Percentiles rank a stretch among this genome's conserved stretches.
phyloP scores from a whole-genome alignment of 2,113 vertebrate species.

The Peromyscus californicus region DNA sequence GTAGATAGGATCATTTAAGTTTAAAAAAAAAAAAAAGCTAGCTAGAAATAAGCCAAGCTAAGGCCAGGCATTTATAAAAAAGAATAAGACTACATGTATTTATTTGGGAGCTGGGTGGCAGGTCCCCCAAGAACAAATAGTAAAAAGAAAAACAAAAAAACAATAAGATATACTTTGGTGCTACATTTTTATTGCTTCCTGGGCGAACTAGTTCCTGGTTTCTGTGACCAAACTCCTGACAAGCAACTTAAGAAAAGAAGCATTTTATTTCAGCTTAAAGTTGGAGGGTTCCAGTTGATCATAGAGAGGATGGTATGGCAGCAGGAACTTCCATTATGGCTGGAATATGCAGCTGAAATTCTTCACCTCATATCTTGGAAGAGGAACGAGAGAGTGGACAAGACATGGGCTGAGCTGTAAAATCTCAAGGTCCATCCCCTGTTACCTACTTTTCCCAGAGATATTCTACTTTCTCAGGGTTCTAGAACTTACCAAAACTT shows the following conservation, averaged over 20 bases:
- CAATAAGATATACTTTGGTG: not conserved
- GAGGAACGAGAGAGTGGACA: not conserved
- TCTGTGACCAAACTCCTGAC: not conserved
- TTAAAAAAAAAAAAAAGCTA: not conserved
- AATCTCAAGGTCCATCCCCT: not conserved
- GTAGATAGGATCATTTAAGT: no score
- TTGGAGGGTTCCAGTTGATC: not conserved
- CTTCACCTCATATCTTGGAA: not conserved
- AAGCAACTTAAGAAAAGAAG: not conserved
- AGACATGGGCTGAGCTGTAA: not conserved
- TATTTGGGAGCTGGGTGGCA: not conserved
- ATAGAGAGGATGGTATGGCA: not conserved
- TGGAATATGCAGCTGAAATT: not conserved
- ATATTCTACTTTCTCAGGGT: not conserved
- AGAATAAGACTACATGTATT: not conserved
- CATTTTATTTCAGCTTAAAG: not conserved
- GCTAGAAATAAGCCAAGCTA: not conserved
- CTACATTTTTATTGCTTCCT: not conserved
- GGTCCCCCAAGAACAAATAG: not conserved
- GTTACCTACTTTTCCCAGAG: not conserved
- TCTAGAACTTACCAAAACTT: not conserved
- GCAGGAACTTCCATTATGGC: not conserved
- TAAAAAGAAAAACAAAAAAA: not conserved
- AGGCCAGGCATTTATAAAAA: not conserved
- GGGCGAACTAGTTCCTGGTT: not conserved